Conservation (phyloP, 2,888 invertebrate species). For the Allygus modestus region DNA sequence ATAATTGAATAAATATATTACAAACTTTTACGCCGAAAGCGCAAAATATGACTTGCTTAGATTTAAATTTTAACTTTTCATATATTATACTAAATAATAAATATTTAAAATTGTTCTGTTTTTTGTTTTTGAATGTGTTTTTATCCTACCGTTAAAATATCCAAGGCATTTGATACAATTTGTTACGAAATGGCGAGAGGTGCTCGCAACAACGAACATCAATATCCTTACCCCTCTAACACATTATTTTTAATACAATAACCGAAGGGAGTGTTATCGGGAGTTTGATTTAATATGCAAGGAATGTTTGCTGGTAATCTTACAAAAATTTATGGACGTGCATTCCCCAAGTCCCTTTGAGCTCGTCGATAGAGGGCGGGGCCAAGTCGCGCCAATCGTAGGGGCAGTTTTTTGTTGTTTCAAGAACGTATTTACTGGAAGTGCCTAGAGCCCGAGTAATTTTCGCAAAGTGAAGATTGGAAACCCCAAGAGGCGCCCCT, state of each 20-base stretch:
- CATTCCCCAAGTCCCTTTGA: constrained; percentile 26
- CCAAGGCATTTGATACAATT: neutral
- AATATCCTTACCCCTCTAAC: constrained; percentile 56
- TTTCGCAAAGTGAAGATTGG: constrained; percentile 56
- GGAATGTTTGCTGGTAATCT: constrained; percentile 52
- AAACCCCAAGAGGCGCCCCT: constrained; percentile 18
- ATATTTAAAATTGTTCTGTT: neutral
- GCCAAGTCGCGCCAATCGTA: constrained; percentile 21
- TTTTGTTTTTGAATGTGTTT: no score
- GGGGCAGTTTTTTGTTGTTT: constrained; percentile 26
- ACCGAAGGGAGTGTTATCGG: constrained; percentile 44
- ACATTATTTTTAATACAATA: constrained; percentile 58
- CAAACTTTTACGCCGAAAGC: no score
- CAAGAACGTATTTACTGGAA: constrained; percentile 42
- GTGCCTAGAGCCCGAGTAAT: constrained; percentile 54
- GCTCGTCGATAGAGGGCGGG: constrained; percentile 25
- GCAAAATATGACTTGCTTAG: no score
- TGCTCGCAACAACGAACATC: constrained; percentile 10
- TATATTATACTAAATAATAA: no score
- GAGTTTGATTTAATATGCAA: constrained; percentile 56
- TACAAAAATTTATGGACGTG: constrained; percentile 43
- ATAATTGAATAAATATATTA: no score
- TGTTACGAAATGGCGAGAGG: neutral
- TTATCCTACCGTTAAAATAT: constrained; percentile 1
- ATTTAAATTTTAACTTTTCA: no score